Conservation (phyloP, 2,888 invertebrate genomes). For the Drosophila limbata region DNA sequence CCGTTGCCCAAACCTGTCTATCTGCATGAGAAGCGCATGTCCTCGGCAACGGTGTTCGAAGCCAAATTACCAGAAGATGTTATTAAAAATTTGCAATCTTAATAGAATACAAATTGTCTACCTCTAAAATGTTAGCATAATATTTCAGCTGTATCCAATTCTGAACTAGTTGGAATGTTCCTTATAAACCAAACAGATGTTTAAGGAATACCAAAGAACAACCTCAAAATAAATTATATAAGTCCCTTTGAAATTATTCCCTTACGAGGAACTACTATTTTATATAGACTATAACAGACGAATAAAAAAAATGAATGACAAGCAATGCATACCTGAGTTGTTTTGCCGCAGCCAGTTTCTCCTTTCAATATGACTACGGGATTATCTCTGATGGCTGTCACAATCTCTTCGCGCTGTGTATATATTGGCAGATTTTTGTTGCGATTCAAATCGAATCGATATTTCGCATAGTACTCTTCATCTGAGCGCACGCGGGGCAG, state of each 20-base stretch:
- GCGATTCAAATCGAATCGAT: conserved; percentile 77
- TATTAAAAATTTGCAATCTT: conserved; percentile 44
- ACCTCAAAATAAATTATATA: no score
- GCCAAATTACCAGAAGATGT: conserved; percentile 63
- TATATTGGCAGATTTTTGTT: conserved; percentile 82
- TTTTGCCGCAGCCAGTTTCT: conserved; percentile 97
- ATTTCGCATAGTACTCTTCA: conserved; percentile 76
- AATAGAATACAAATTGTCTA: not conserved
- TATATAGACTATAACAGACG: not conserved
- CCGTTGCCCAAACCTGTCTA: not conserved
- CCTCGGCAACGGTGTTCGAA: conserved; percentile 66
- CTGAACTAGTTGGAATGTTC: no score
- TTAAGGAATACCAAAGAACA: not conserved
- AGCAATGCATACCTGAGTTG: conserved; percentile 87
- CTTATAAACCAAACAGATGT: not conserved
- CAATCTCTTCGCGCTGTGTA: conserved; percentile 87
- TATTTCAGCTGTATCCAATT: no score
- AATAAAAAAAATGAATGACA: not conserved
- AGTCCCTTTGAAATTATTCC: no score
- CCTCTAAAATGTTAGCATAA: not conserved
- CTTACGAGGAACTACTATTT: no score
- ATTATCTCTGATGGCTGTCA: conserved; percentile 87
- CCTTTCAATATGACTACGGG: conserved; percentile 95
- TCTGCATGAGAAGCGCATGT: conserved; percentile 66
- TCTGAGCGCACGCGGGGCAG: conserved; percentile 55